These are phyloP conservation scores for Aphaenogaster floridana DNA, from an alignment of 1,140 invertebrate genomes.

Conservation along the genomic window DNA sequence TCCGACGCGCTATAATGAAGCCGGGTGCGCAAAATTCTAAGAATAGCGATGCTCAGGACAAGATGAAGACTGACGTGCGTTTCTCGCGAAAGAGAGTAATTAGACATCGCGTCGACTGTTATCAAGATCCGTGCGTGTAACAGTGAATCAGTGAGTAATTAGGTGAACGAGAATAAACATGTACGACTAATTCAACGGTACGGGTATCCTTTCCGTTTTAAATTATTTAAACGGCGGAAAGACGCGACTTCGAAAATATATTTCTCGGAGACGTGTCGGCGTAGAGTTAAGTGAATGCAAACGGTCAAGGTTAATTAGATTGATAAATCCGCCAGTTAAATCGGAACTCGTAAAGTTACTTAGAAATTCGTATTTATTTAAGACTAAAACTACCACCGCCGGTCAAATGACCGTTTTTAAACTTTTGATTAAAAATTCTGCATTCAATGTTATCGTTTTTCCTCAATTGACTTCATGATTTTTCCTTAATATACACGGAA, in stretches of 20 bases:
- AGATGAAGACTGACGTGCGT: constrained; percentile 43
- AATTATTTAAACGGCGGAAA: background rate
- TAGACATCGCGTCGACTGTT: constrained; percentile 35
- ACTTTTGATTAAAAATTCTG: too few species aligned
- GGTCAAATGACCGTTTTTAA: too few species aligned
- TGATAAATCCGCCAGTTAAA: background rate
- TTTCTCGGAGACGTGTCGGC: background rate
- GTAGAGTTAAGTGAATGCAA: background rate
- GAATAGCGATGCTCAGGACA: constrained; percentile 41
- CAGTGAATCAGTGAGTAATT: constrained; percentile 46
- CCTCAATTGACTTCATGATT: too few species aligned
- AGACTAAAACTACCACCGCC: too few species aligned
- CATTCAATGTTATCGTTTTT: too few species aligned
- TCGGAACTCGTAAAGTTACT: background rate
- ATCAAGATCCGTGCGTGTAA: constrained; percentile 44
- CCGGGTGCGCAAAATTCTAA: constrained; percentile 25
- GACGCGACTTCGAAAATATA: background rate
- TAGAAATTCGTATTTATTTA: background rate
- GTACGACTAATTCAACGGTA: background rate
- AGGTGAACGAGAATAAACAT: constrained; percentile 35
- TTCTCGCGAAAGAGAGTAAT: constrained; percentile 54
- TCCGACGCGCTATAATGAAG: constrained; percentile 25
- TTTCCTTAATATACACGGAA: too few species aligned
- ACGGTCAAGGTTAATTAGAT: background rate
- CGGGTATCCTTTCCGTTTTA: background rate